phyloP scores from a whole-genome alignment of 2,888 invertebrate genomes.

The Tholera decimalis region DNA sequence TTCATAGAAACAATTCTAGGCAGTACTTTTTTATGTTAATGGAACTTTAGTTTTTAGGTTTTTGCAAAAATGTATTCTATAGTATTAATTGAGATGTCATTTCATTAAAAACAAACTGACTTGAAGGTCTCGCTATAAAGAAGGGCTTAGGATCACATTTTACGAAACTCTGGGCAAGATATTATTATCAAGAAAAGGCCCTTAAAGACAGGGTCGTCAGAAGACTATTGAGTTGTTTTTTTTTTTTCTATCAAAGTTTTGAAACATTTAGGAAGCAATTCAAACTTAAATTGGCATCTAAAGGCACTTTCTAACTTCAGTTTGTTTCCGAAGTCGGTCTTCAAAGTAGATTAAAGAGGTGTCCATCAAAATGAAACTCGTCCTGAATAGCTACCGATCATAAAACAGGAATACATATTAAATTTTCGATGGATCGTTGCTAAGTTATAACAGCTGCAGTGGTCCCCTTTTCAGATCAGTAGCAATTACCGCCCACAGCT shows the following conservation, averaged over 20 bases:
- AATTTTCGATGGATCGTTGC: not conserved
- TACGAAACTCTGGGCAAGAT: not conserved
- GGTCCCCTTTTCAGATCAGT: not conserved
- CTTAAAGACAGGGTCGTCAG: not conserved
- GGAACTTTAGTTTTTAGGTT: not conserved
- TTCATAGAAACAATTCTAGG: slow-evolving; percentile 7
- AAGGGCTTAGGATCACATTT: not conserved
- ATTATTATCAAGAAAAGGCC: not conserved
- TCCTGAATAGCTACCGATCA: slow-evolving; percentile 6
- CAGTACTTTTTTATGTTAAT: slow-evolving; percentile 5
- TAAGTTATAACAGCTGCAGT: not conserved
- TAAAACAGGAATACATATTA: not conserved
- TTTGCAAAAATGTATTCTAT: not conserved
- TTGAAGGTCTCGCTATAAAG: no score
- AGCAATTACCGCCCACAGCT: no score
- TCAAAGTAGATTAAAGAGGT: slow-evolving; percentile 20
- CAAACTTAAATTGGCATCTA: slow-evolving; percentile 48
- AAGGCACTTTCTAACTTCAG: slow-evolving; percentile 18
- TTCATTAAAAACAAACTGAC: no score
- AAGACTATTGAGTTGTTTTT: slow-evolving; percentile 12
- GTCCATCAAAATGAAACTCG: slow-evolving; percentile 4
- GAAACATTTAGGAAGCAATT: slow-evolving; percentile 31
- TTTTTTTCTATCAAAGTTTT: slow-evolving; percentile 23
- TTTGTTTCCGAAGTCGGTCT: slow-evolving; percentile 17
- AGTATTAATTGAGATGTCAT: not conserved